Evolutionary conservation across 2,888 invertebrate species (phyloP).

Genomic region (Eilema depressum): DNA sequence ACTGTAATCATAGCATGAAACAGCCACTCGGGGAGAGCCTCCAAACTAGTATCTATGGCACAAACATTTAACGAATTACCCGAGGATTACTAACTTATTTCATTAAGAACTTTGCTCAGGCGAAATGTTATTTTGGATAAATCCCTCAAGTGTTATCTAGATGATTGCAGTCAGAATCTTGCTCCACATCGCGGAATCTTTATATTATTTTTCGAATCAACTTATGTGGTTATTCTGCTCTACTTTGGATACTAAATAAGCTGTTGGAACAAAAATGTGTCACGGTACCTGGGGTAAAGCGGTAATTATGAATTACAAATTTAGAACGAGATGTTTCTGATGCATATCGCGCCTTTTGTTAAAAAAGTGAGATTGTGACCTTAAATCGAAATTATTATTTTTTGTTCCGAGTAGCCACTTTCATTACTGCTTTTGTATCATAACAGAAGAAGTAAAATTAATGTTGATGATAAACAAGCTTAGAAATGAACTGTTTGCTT

Average conservation of each 20-base stretch:
- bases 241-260: background rate
- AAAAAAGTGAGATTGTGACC: too few species aligned
- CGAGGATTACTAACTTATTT: conserved; percentile 81
- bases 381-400: too few species aligned
- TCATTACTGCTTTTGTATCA: conserved; percentile 17
- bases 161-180: conserved; percentile 67
- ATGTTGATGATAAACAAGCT: background rate
- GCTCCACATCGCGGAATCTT: conserved; percentile 48
- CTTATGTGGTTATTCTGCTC: conserved; percentile 17
- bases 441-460: background rate
- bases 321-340: too few species aligned
- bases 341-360: too few species aligned
- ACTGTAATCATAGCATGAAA: conserved; percentile 57
- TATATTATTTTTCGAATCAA: conserved; percentile 45
- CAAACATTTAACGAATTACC: conserved; percentile 79
- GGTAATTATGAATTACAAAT: too few species aligned
- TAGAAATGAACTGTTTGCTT: background rate
- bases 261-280: too few species aligned
- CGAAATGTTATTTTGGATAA: conserved; percentile 77
- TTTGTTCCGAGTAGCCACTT: too few species aligned
- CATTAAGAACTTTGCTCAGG: conserved; percentile 77
- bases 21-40: conserved; percentile 57
- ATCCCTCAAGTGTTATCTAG: conserved; percentile 74
- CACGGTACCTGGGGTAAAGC: too few species aligned
- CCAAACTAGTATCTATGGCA: conserved; percentile 69